Conservation (phyloP, 2,113 vertebrate species). For the Cyprinus carpio region DNA sequence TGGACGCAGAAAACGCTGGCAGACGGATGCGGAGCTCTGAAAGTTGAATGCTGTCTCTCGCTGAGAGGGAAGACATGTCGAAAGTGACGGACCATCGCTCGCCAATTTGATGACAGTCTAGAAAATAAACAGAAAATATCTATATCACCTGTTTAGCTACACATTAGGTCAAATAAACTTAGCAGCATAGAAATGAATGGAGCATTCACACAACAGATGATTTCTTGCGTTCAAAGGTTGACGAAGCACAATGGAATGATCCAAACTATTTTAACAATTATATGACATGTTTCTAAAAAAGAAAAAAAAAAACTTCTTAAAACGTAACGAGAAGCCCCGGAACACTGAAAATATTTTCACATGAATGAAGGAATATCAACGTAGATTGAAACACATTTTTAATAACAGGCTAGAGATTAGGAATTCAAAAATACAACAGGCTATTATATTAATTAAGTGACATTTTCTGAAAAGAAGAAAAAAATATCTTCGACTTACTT, state of each 20-base stretch:
- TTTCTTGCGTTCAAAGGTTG: neutral
- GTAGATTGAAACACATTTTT: too few species aligned
- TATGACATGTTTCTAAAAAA: too few species aligned
- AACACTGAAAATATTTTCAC: too few species aligned
- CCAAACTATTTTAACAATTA: neutral
- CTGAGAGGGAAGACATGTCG: slow-evolving; percentile 84
- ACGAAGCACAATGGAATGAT: neutral
- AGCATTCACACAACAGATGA: neutral
- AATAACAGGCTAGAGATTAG: too few species aligned
- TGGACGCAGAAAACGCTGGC: slow-evolving; percentile 61
- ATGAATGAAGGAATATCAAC: too few species aligned
- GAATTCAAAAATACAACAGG: too few species aligned
- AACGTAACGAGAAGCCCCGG: too few species aligned
- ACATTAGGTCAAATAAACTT: neutral
- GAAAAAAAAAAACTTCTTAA: too few species aligned
- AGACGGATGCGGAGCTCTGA: slow-evolving; percentile 80
- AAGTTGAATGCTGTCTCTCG: slow-evolving; percentile 74
- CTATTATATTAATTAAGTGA: too few species aligned
- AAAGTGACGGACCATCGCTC: slow-evolving; percentile 81
- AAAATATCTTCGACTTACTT: too few species aligned
- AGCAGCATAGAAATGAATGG: neutral
- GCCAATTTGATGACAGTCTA: slow-evolving; percentile 77
- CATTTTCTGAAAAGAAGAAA: too few species aligned
- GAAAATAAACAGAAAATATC: slow-evolving; percentile 14
- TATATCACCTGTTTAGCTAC: neutral